Evolutionary conservation across 2,888 invertebrate genomes (phyloP).

Genomic region (Parasteatoda lunata): DNA sequence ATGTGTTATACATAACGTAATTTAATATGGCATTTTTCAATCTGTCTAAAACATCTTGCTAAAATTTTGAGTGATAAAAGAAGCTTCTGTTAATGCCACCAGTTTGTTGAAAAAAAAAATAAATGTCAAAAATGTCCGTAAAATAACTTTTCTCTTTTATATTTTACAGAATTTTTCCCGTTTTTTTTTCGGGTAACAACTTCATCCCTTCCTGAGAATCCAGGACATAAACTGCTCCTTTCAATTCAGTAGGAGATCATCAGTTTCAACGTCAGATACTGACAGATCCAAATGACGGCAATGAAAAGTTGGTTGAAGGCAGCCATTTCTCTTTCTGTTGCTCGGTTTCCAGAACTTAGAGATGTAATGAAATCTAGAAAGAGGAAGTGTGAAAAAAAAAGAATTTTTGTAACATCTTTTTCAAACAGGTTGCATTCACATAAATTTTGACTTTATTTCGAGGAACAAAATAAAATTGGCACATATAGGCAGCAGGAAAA

Average conservation of each 20-base stretch:
- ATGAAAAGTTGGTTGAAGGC: conserved; percentile 36
- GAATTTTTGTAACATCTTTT: neutral
- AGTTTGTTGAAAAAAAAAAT: neutral
- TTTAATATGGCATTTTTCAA: too few species aligned
- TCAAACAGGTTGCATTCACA: neutral
- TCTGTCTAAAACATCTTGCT: too few species aligned
- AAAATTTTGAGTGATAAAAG: too few species aligned
- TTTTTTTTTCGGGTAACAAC: neutral
- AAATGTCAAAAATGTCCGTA: neutral
- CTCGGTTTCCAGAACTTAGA: conserved; percentile 17
- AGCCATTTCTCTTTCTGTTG: conserved; percentile 7
- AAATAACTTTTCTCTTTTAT: neutral
- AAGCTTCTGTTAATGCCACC: neutral
- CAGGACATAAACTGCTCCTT: conserved; percentile 6
- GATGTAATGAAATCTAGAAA: conserved; percentile 48
- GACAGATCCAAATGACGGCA: conserved; percentile 60
- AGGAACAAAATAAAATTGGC: neutral
- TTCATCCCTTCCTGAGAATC: neutral
- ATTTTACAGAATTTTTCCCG: neutral
- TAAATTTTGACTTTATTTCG: neutral
- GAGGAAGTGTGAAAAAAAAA: neutral
- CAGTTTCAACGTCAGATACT: conserved; percentile 36
- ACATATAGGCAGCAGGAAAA: too few species aligned
- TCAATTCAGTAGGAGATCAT: conserved; percentile 41
- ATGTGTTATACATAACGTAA: too few species aligned